A percentile compares a stretch with the other conserved stretches of the same genome.
These are phyloP conservation scores for Automeris io DNA, from an alignment of 2,888 invertebrate species.

Conservation along the genomic window DNA sequence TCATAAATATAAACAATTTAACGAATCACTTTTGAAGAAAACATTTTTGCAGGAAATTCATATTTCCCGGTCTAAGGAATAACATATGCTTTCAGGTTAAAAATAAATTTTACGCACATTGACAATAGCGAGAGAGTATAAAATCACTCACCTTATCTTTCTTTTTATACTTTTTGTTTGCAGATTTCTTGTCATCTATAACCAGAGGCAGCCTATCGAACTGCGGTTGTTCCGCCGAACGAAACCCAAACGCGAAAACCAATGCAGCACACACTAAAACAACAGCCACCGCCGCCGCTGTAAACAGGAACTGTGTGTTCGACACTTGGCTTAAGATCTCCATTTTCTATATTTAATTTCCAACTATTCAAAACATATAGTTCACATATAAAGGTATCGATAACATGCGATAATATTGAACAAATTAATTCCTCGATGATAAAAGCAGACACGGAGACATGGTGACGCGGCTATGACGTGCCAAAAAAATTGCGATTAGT, in stretches of 20 bases:
- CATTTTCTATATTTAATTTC: slow-evolving; percentile 63
- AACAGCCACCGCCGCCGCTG: slow-evolving; percentile 77
- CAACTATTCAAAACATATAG: slow-evolving; percentile 46
- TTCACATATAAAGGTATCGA: slow-evolving; percentile 67
- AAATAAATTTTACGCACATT: slow-evolving; percentile 68
- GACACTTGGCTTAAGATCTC: slow-evolving; percentile 78
- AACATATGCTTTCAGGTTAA: slow-evolving; percentile 66
- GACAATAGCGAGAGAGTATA: slow-evolving; percentile 36
- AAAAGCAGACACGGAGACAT: slow-evolving; percentile 77
- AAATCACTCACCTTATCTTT: slow-evolving; percentile 80
- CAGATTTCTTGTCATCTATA: slow-evolving; percentile 81
- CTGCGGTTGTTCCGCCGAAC: slow-evolving; percentile 87
- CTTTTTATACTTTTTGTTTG: slow-evolving; percentile 80
- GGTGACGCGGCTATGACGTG: slow-evolving; percentile 84
- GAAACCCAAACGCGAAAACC: slow-evolving; percentile 88
- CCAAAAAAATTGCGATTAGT: slow-evolving; percentile 64
- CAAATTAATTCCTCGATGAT: slow-evolving; percentile 72
- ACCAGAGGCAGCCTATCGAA: slow-evolving; percentile 82
- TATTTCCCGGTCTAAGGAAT: slow-evolving; percentile 33
- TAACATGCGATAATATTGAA: slow-evolving; percentile 68
- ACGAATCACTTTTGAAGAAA: too few species aligned
- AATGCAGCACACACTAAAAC: slow-evolving; percentile 84
- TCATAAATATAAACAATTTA: too few species aligned
- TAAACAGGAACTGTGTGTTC: slow-evolving; percentile 75
- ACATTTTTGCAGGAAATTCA: too few species aligned